Evolutionary conservation across 2,113 vertebrate species (phyloP).

Genomic region (Marcusenius ussheri): DNA sequence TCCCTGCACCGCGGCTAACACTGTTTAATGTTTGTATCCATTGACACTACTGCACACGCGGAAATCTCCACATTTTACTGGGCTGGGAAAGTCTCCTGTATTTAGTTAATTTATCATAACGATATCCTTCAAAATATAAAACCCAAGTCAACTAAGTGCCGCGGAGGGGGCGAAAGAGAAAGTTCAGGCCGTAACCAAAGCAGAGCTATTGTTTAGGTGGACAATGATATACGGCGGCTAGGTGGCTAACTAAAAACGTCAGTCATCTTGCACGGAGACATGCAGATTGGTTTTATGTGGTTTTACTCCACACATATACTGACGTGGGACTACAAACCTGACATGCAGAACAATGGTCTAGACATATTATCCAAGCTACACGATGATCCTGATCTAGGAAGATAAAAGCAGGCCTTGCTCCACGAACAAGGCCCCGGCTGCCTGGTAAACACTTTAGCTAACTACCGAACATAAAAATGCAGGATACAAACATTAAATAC

Average conservation of each 20-base stretch:
- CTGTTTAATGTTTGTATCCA: slow-evolving; percentile 55
- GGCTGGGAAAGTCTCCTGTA: background rate
- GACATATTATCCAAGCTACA: background rate
- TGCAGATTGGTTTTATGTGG: background rate
- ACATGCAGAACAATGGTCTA: background rate
- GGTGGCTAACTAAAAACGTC: background rate
- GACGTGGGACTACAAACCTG: background rate
- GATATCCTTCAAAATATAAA: background rate
- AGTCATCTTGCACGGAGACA: background rate
- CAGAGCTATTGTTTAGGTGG: background rate
- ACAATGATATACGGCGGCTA: background rate
- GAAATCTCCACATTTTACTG: background rate
- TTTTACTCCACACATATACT: background rate
- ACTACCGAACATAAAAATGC: background rate
- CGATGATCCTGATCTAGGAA: background rate
- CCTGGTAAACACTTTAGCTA: slow-evolving; percentile 16
- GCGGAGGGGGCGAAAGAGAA: background rate
- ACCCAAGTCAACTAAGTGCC: background rate
- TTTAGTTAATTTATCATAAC: no score
- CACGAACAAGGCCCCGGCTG: background rate
- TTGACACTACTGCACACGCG: background rate
- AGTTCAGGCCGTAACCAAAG: slow-evolving; percentile 3
- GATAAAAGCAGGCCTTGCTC: background rate
- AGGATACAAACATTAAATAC: slow-evolving; percentile 23
- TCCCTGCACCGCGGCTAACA: slow-evolving; percentile 23